A percentile compares a stretch with the other conserved stretches of the same genome.
phyloP scores from a whole-genome alignment of 2,888 invertebrate genomes.

The Acronicta aceris region DNA sequence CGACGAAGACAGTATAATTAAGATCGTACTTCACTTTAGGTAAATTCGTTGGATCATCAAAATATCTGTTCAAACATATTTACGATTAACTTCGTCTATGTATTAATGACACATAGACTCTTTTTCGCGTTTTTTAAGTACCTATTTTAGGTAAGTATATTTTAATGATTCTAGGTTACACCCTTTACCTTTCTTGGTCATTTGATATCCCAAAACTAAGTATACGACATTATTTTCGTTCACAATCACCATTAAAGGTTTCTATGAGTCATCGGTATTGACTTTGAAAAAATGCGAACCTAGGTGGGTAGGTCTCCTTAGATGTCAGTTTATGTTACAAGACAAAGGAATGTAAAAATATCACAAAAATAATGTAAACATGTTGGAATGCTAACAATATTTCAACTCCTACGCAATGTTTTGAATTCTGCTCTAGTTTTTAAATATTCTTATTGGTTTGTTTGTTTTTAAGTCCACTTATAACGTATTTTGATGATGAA shows the following conservation, averaged over 20 bases:
- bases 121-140: no score
- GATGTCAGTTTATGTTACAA: constrained; percentile 33
- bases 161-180: no score
- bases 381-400: constrained; percentile 63
- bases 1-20: no score
- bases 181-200: no score
- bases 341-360: constrained; percentile 46
- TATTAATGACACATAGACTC: no score
- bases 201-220: neutral
- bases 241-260: constrained; percentile 15
- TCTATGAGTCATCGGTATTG: constrained; percentile 45
- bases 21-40: no score
- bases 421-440: constrained; percentile 73
- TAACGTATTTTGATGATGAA: constrained; percentile 21
- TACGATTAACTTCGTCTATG: no score
- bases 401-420: constrained; percentile 69
- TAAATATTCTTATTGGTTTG: constrained; percentile 55
- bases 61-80: no score
- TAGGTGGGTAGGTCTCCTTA: constrained; percentile 45
- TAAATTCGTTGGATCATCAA: no score
- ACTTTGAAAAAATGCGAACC: constrained; percentile 41
- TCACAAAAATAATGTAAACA: constrained; percentile 55
- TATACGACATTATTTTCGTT: constrained; percentile 5
- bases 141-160: no score
- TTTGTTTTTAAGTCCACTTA: constrained; percentile 30